phyloP scores from a whole-genome alignment of 2,113 vertebrate genomes.

The Myiozetetes cayanensis region DNA sequence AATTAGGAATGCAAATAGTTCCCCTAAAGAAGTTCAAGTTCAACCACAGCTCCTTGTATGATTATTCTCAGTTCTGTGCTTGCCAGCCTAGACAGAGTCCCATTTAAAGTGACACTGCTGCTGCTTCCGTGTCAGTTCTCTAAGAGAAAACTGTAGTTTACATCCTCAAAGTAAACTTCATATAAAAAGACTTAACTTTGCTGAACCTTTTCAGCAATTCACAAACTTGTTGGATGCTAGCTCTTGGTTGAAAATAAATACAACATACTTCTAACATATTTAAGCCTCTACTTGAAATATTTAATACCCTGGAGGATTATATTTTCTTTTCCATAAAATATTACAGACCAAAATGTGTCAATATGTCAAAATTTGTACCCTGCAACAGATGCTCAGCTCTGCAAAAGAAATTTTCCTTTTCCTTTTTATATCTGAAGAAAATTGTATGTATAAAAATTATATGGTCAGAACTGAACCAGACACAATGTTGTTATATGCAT shows the following conservation, averaged over 20 bases:
- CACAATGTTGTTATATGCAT: not conserved
- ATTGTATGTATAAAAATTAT: not conserved
- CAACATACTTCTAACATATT: not conserved
- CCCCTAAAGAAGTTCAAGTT: not conserved
- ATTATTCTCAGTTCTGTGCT: not conserved
- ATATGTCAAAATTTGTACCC: conserved; percentile 37
- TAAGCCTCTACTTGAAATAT: conserved; percentile 43
- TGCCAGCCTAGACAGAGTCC: not conserved
- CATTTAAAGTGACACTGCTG: not conserved
- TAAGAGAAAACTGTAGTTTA: not conserved
- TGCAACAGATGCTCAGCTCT: conserved; percentile 12
- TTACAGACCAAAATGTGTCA: conserved; percentile 1
- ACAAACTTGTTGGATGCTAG: not conserved
- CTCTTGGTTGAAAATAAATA: conserved; percentile 24
- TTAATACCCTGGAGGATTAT: conserved; percentile 28
- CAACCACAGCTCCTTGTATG: not conserved
- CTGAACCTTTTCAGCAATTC: not conserved
- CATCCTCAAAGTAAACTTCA: not conserved
- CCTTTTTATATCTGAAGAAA: not conserved
- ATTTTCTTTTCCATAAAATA: conserved; percentile 38
- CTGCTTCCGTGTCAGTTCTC: not conserved
- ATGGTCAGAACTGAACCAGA: not conserved
- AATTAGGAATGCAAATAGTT: not conserved
- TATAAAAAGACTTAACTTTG: not conserved
- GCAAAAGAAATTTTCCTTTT: not conserved